These are phyloP conservation scores for Triplophysa dalaica DNA, from an alignment of 2,113 vertebrate species.

Conservation along the genomic window DNA sequence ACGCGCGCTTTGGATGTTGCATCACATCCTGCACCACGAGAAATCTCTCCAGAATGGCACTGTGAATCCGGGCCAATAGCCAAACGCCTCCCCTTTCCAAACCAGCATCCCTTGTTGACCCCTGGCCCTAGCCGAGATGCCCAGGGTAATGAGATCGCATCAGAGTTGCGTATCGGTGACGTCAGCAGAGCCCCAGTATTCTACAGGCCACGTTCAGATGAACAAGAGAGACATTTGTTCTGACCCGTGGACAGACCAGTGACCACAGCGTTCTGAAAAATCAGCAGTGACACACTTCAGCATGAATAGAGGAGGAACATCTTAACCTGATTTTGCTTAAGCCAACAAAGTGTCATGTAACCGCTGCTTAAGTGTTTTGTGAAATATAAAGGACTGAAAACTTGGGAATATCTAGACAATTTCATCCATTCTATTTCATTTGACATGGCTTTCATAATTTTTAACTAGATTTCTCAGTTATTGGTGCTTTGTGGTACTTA, in stretches of 20 bases:
- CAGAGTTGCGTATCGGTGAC: conserved; percentile 34
- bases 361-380: too few relatives aligned
- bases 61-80: neutral
- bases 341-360: neutral
- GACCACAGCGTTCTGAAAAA: neutral
- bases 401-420: too few relatives aligned
- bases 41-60: neutral
- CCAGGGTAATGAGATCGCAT: conserved; percentile 35
- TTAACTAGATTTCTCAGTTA: too few relatives aligned
- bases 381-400: too few relatives aligned
- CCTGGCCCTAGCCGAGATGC: conserved; percentile 22
- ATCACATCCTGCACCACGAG: too few relatives aligned
- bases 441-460: too few relatives aligned
- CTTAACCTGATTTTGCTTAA: too few relatives aligned
- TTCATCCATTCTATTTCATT: too few relatives aligned
- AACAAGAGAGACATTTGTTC: conserved; percentile 51
- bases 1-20: too few relatives aligned
- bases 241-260: conserved; percentile 4
- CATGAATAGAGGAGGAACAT: neutral
- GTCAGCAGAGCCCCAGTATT: conserved; percentile 32
- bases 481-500: too few relatives aligned
- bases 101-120: conserved; percentile 8
- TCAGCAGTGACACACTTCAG: neutral
- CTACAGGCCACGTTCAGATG: conserved; percentile 1
- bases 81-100: neutral